phyloP scores from a whole-genome alignment of 2,888 invertebrate species.

The Bursaphelenchus okinawaensis region DNA sequence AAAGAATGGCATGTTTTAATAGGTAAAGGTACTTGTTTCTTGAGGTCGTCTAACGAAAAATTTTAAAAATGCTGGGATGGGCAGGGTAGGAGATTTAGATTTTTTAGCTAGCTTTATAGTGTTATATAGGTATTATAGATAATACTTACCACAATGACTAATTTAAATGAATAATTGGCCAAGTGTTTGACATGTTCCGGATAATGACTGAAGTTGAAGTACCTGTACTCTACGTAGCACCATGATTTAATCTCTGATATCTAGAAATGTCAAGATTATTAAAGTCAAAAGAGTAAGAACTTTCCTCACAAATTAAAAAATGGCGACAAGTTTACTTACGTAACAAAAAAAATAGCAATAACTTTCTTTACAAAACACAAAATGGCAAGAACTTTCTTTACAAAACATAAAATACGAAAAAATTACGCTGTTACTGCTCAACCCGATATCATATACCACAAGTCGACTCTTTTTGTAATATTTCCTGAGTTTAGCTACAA shows the following conservation, averaged over 20 bases:
- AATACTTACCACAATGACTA: background rate
- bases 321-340: no score
- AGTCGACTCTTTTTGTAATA: background rate
- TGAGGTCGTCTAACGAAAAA: no score
- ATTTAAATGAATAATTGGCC: background rate
- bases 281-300: background rate
- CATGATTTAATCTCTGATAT: background rate
- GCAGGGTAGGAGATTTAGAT: no score
- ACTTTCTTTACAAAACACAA: background rate
- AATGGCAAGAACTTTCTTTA: background rate
- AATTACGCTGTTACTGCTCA: background rate
- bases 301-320: background rate
- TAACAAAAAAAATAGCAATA: no score
- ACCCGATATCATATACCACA: background rate
- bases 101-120: no score
- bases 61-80: no score
- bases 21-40: no score
- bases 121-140: background rate
- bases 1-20: no score
- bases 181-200: background rate
- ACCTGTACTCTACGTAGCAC: constrained; percentile 1
- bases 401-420: background rate
- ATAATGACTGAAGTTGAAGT: background rate
- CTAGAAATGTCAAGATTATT: background rate
- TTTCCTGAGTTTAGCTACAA: background rate